Conservation (phyloP, 2,113 vertebrate genomes). For the Thalassoma bifasciatum region DNA sequence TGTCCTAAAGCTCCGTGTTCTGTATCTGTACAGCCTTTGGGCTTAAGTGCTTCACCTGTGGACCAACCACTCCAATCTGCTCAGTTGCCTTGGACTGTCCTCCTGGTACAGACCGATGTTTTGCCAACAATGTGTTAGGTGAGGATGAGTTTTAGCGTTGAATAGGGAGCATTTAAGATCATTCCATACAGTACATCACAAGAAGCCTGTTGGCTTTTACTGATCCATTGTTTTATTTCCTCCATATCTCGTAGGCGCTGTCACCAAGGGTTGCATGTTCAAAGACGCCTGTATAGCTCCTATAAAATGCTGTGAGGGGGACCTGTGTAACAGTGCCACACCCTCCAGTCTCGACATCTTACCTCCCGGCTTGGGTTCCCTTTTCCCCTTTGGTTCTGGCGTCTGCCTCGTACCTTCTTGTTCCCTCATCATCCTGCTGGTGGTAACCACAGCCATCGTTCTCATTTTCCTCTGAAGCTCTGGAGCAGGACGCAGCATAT, state of each 20-base stretch:
- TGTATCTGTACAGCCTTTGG: slow-evolving; percentile 14
- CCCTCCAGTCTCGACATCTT: slow-evolving; percentile 1
- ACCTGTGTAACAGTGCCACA: slow-evolving; percentile 52
- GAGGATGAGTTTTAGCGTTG: no score
- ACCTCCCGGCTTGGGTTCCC: not conserved
- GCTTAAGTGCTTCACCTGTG: slow-evolving; percentile 21
- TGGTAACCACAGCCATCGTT: slow-evolving; percentile 40
- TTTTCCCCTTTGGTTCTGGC: not conserved
- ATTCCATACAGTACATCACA: not conserved
- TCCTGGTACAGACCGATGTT: accelerated
- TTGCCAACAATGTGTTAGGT: accelerated
- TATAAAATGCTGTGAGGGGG: slow-evolving; percentile 25
- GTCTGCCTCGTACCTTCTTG: not conserved
- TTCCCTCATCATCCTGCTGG: slow-evolving; percentile 38
- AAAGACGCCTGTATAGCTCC: accelerated
- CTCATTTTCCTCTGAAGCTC: slow-evolving; percentile 43
- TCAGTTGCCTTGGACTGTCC: not conserved
- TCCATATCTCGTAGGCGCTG: not conserved
- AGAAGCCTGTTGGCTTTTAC: not conserved
- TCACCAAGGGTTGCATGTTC: not conserved
- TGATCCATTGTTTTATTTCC: not conserved
- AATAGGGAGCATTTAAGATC: no score
- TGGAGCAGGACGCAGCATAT: not conserved
- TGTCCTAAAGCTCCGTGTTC: not conserved
- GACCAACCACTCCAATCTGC: not conserved